A percentile compares a stretch with the other conserved stretches of the same genome.
phyloP scores from a whole-genome alignment of 2,113 vertebrate genomes.

The Spilogale gracilis region DNA sequence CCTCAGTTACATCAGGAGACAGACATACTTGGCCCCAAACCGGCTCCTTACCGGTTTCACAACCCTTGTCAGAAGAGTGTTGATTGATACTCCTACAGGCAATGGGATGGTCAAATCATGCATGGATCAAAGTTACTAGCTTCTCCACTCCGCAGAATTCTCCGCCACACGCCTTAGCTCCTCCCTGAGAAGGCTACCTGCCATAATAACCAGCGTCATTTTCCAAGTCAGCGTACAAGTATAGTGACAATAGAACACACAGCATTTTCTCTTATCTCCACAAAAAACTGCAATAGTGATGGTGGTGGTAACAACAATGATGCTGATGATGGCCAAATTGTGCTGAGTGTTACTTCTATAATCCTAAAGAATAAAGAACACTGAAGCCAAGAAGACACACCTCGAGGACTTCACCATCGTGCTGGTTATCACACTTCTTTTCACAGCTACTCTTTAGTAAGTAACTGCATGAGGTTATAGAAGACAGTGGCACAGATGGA shows the following conservation, averaged over 20 bases:
- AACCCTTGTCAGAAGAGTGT: not conserved
- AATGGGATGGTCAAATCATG: not conserved
- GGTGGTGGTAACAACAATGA: rapidly evolving
- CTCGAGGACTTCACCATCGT: not conserved
- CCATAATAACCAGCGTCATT: not conserved
- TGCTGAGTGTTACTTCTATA: not conserved
- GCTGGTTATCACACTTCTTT: not conserved
- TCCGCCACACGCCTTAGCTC: not conserved
- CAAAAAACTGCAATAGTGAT: not conserved
- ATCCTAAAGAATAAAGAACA: not conserved
- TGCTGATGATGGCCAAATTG: not conserved
- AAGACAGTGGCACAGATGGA: not conserved
- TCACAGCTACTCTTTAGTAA: not conserved
- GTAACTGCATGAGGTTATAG: not conserved
- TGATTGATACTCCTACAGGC: not conserved
- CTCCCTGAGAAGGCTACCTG: not conserved
- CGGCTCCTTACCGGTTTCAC: not conserved
- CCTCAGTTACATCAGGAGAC: not conserved
- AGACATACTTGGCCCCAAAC: not conserved
- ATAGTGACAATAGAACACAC: not conserved
- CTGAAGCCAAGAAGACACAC: not conserved
- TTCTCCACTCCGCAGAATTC: not conserved
- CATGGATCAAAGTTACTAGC: not conserved
- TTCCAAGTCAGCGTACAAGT: not conserved
- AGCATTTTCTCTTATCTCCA: not conserved